phyloP scores from a whole-genome alignment of 1,140 invertebrate species.

The Atta texana region DNA sequence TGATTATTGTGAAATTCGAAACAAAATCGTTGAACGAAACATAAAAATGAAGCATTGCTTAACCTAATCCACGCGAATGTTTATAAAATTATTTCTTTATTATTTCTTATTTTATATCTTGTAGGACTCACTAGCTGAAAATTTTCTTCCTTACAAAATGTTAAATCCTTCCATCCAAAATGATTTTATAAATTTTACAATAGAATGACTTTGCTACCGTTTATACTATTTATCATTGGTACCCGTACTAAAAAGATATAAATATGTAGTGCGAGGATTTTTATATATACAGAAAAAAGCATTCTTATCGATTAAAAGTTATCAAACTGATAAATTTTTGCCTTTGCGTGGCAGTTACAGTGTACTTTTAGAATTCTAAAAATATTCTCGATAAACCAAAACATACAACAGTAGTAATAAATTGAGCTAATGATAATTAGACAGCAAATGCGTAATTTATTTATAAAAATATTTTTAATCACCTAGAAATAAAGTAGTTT shows the following conservation, averaged over 20 bases:
- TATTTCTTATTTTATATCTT: not conserved
- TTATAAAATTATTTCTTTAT: not conserved
- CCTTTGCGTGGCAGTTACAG: no score
- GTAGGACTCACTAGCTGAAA: no score
- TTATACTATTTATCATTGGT: not conserved
- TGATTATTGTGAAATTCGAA: slow-evolving; percentile 35
- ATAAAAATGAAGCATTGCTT: slow-evolving; percentile 10
- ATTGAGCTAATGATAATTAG: no score
- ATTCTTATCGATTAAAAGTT: slow-evolving; percentile 13
- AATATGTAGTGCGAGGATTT: not conserved
- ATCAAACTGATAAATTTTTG: not conserved
- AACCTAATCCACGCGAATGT: slow-evolving; percentile 14
- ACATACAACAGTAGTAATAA: no score
- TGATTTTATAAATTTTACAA: not conserved
- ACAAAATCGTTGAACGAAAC: slow-evolving; percentile 1
- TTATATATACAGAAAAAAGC: not conserved
- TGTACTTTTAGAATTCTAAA: not conserved
- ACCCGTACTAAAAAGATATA: not conserved
- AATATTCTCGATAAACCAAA: slow-evolving; percentile 11
- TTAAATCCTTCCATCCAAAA: not conserved
- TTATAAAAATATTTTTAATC: no score
- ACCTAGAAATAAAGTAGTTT: no score
- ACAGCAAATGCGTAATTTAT: no score
- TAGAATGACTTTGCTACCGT: not conserved
- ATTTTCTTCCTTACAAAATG: not conserved